Conservation (phyloP, 2,797 vertebrate species). For the Benthosema pterotum region DNA sequence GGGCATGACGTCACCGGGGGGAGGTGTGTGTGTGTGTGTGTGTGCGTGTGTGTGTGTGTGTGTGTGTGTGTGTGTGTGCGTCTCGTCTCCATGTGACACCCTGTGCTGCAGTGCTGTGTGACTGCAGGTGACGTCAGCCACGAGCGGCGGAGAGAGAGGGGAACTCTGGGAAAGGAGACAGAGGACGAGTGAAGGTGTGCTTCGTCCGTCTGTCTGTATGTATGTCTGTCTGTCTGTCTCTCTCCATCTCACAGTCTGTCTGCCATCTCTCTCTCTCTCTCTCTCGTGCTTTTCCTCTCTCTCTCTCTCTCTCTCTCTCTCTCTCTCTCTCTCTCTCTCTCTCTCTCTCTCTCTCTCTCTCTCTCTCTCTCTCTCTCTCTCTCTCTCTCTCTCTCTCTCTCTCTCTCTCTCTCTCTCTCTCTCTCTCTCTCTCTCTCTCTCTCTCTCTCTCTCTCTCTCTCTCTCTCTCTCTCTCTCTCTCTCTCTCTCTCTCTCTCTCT, state of each 20-base stretch:
- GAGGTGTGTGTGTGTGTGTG: neutral
- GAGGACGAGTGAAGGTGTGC: slow-evolving; percentile 10
- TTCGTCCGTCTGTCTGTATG: neutral
- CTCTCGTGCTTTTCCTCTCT: neutral
- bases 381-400: too few relatives aligned
- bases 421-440: neutral
- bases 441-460: neutral
- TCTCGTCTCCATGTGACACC: neutral
- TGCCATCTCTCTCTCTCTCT: neutral
- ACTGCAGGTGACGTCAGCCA: neutral
- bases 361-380: too few relatives aligned
- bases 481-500: too few relatives aligned
- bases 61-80: neutral
- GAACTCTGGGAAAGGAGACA: slow-evolving; percentile 14
- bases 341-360: neutral
- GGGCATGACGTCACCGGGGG: slow-evolving; percentile 13
- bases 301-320: neutral
- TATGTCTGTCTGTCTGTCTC: neutral
- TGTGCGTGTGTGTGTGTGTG: neutral
- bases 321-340: neutral
- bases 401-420: neutral
- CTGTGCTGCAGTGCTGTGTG: neutral
- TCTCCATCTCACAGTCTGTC: too few relatives aligned
- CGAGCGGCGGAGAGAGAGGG: too few relatives aligned
- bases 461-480: neutral